Evolutionary conservation across 1,140 invertebrate species (phyloP), one percentile per base, ranked within the genome.

Genomic region (Caenorhabditis brenneri): DNA sequence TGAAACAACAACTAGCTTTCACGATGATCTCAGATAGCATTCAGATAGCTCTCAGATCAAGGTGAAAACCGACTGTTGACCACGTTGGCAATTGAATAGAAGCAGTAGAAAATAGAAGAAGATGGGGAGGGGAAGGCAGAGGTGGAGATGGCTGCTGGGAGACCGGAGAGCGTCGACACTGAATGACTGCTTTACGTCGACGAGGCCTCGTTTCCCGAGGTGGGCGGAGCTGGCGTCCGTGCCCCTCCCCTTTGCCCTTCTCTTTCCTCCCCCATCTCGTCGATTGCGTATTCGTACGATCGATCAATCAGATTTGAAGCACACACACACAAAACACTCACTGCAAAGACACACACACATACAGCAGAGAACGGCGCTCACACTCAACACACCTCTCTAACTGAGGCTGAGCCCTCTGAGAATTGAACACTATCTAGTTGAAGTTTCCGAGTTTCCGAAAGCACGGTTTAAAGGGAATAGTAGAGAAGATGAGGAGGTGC

Each of bases 1-100:
- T 39, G 22, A n/a, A 60, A 31, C 48, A 31, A 58, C 82, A 83
- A 83, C 69, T 83, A 80, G 82, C 82, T 83, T 83, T 83, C 82
- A 83, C 82, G 69, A 83, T 83, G 82, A 83, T 83, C 82, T 83
- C 82, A 83, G 82, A 83, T 51, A 51, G 79, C 79, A 53, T 53
- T 80, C n/a, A 24, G 48, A 4, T 36, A n/a, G 48, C 79, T 80
- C 48, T 53, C 51, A 80, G 79, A 80, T 80, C 79, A 80, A 27
- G 79, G 79, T 55, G 79, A 80, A 80, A 80, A 80, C 81, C 81
- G 81, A 60, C 81, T 74, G 81, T 29, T 60, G 60, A 33, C 16
- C 58, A 65, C 55, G 81, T 24, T 39, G 36, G 55, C 33, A 42
- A 2, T 69, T n/a, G 36, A 74, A 74, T 74, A 74, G 65, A 22